Percentiles rank a stretch among this genome's conserved stretches.
Evolutionary conservation across 1,140 invertebrate species (phyloP).

Genomic region (Nilaparvata lugens): DNA sequence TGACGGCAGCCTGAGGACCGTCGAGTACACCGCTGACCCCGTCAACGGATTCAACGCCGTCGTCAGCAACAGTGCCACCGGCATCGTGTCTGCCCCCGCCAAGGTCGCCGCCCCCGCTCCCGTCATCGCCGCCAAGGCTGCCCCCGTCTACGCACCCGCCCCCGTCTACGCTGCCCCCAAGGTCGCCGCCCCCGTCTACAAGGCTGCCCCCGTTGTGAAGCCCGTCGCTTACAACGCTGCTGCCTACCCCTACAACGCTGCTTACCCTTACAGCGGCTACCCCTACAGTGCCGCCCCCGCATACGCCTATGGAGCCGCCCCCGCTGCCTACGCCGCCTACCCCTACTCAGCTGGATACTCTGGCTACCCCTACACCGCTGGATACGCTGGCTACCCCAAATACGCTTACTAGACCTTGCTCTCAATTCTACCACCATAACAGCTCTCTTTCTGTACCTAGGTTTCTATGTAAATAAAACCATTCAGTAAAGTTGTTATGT

Average conservation of each 20-base stretch:
- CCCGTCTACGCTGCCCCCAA: background rate
- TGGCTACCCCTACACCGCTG: conserved; percentile 10
- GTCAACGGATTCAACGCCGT: conserved; percentile 55
- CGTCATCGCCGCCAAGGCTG: background rate
- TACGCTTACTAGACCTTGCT: background rate
- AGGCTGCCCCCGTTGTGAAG: conserved; percentile 1
- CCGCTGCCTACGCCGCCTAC: conserved; percentile 10
- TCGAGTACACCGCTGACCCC: conserved; percentile 49
- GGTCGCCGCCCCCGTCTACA: background rate
- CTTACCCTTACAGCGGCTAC: conserved; percentile 13
- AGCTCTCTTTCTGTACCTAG: background rate
- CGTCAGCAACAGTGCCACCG: conserved; percentile 41
- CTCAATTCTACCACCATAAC: background rate
- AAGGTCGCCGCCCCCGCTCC: conserved; percentile 7
- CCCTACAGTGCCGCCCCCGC: conserved; percentile 4
- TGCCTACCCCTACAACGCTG: conserved; percentile 6
- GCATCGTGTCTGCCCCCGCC: conserved; percentile 10
- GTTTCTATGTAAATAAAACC: too few species aligned
- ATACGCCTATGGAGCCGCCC: background rate
- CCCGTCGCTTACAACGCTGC: conserved; percentile 2
- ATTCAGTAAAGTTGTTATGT: too few species aligned
- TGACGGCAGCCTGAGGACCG: conserved; percentile 44
- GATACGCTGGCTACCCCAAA: background rate
- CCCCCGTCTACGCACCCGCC: background rate
- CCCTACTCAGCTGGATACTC: conserved; percentile 12